These are phyloP conservation scores for Aphodius granarius DNA, from an alignment of 2,888 invertebrate genomes.

Conservation along the genomic window DNA sequence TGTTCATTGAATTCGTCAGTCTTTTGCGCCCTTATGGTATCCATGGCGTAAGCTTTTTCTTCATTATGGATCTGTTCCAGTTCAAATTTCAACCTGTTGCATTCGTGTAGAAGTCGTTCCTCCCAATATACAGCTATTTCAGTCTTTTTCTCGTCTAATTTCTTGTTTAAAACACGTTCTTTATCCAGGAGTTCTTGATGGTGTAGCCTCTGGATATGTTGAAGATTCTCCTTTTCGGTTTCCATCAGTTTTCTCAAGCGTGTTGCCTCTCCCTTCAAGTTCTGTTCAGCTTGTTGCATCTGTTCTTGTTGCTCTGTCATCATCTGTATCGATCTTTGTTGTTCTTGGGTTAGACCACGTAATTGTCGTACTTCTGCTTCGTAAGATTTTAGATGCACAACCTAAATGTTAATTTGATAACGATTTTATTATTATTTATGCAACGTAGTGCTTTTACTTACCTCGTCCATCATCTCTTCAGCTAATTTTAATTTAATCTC, in stretches of 20 bases:
- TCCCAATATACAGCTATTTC: constrained; percentile 66
- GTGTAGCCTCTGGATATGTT: constrained; percentile 50
- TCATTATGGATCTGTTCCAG: constrained; percentile 63
- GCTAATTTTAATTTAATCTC: constrained; percentile 50
- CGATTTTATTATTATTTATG: too few species aligned
- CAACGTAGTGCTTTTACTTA: too few species aligned
- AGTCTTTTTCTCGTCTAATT: constrained; percentile 57
- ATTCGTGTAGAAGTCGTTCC: constrained; percentile 63
- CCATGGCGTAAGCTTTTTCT: constrained; percentile 61
- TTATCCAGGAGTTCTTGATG: constrained; percentile 53
- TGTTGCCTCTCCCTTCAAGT: constrained; percentile 58
- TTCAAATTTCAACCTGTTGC: constrained; percentile 63
- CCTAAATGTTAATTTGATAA: too few species aligned
- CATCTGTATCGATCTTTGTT: constrained; percentile 60
- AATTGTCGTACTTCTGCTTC: constrained; percentile 61
- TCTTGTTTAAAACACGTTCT: constrained; percentile 47
- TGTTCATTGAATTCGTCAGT: constrained; percentile 60
- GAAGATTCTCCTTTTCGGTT: constrained; percentile 52
- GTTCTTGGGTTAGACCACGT: constrained; percentile 61
- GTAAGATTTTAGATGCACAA: constrained; percentile 58
- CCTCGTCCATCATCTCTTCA: constrained; percentile 50
- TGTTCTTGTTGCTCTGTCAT: constrained; percentile 61
- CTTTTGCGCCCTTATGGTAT: constrained; percentile 59
- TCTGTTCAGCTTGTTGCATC: constrained; percentile 59
- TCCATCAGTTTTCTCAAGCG: constrained; percentile 48